These are phyloP conservation scores for Xestobium rufovillosum DNA, from an alignment of 2,888 invertebrate genomes.

Conservation along the genomic window DNA sequence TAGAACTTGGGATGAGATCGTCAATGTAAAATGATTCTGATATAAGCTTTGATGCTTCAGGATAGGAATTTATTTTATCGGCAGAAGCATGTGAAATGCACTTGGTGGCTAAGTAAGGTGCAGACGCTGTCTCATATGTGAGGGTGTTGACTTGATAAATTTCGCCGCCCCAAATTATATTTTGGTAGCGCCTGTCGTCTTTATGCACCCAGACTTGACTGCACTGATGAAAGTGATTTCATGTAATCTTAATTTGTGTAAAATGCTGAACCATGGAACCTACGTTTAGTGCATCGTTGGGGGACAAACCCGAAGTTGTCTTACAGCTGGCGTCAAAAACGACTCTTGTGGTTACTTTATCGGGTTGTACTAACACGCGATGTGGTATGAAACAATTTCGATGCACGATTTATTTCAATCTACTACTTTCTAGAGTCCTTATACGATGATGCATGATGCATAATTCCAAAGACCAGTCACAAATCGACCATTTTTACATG, in stretches of 20 bases:
- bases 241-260: constrained; percentile 18
- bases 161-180: constrained; percentile 19
- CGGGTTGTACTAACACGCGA: constrained; percentile 11
- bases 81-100: no score
- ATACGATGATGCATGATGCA: no score
- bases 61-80: no score
- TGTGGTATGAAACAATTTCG: constrained; percentile 12
- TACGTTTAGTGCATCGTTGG: constrained; percentile 14
- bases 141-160: constrained; percentile 19
- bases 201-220: constrained; percentile 18
- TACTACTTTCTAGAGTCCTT: no score
- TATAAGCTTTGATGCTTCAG: no score
- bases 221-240: constrained; percentile 17
- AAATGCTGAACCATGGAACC: constrained; percentile 19
- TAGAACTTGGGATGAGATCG: no score
- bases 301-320: constrained; percentile 4
- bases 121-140: constrained; percentile 19
- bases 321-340: constrained; percentile 18
- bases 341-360: constrained; percentile 11
- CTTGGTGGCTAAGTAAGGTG: no score
- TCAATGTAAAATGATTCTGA: no score
- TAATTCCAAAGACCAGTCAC: no score
- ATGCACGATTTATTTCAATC: no score
- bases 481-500: no score
- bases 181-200: constrained; percentile 18